phyloP scores from a whole-genome alignment of 2,113 vertebrate species.

The Caloenas nicobarica region DNA sequence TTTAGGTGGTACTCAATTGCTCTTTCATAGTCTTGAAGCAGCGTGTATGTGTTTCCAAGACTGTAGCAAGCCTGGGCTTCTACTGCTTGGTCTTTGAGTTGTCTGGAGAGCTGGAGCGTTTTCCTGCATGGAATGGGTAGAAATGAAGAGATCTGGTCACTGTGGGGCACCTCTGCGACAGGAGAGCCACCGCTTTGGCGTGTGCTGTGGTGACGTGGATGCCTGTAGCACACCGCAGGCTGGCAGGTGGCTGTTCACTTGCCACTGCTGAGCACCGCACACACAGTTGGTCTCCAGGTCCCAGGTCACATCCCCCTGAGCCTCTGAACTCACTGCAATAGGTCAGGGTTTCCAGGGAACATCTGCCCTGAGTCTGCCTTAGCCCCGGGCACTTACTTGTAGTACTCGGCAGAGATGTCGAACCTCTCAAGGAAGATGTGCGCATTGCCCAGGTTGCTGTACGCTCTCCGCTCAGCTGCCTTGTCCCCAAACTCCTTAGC shows the following conservation, averaged over 20 bases:
- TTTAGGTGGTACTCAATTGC: constrained; percentile 93
- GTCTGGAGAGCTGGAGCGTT: constrained; percentile 91
- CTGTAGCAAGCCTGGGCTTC: constrained; percentile 99
- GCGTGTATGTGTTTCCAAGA: constrained; percentile 93
- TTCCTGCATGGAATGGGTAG: constrained; percentile 75
- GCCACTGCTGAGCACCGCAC: not conserved
- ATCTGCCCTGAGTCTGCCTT: accelerated
- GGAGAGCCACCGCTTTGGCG: accelerated
- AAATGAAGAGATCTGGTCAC: not conserved
- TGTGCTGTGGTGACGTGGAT: accelerated
- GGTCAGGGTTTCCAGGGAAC: not conserved
- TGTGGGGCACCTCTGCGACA: not conserved
- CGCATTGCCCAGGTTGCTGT: constrained; percentile 96
- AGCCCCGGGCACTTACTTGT: constrained; percentile 82
- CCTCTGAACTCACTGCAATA: not conserved
- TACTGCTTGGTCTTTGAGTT: constrained; percentile 92
- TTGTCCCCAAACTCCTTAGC: constrained; percentile 99
- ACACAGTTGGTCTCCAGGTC: not conserved
- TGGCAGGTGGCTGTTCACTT: not conserved
- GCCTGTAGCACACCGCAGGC: not conserved
- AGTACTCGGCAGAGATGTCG: constrained; percentile 90
- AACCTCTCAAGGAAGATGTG: constrained; percentile 95
- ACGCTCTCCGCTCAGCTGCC: constrained; percentile 90
- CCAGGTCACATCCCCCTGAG: not conserved
- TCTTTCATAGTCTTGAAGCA: constrained; percentile 89